Percentiles rank a stretch among this genome's conserved stretches.
These are phyloP conservation scores for Serripes groenlandicus DNA, from an alignment of 2,888 invertebrate genomes.

Conservation along the genomic window DNA sequence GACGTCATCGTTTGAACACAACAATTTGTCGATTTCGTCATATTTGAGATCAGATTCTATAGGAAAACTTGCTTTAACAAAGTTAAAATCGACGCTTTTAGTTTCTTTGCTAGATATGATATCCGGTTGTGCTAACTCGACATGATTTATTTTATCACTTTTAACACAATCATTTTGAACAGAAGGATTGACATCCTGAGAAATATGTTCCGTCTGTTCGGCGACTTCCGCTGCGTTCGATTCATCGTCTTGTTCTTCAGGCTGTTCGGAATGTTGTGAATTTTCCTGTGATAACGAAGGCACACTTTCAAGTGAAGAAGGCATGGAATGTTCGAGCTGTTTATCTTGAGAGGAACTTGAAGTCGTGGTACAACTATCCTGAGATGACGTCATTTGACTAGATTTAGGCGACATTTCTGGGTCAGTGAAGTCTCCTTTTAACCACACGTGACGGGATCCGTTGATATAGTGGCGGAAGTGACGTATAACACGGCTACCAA, in stretches of 20 bases:
- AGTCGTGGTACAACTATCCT: constrained; percentile 12
- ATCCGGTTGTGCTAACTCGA: background rate
- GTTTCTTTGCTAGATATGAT: background rate
- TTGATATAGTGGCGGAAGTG: constrained; percentile 83
- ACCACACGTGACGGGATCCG: constrained; percentile 80
- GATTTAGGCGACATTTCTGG: constrained; percentile 43
- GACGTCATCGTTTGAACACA: constrained; percentile 39
- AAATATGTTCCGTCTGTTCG: background rate
- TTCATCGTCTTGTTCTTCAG: constrained; percentile 12
- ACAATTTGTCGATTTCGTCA: constrained; percentile 59
- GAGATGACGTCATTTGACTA: constrained; percentile 11
- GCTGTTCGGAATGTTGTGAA: constrained; percentile 5
- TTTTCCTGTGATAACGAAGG: background rate
- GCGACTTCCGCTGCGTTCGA: background rate
- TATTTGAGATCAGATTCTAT: background rate
- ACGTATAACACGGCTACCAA: constrained; percentile 83
- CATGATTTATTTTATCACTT: background rate
- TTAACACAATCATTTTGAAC: constrained; percentile 37
- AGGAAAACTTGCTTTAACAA: constrained; percentile 1
- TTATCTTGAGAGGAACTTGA: constrained; percentile 3
- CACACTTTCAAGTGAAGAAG: background rate
- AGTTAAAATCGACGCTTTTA: constrained; percentile 20
- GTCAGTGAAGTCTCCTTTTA: constrained; percentile 78
- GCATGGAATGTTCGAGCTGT: background rate
- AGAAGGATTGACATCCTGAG: background rate